phyloP scores from a whole-genome alignment of 2,797 vertebrate genomes.

The Trichosurus vulpecula region DNA sequence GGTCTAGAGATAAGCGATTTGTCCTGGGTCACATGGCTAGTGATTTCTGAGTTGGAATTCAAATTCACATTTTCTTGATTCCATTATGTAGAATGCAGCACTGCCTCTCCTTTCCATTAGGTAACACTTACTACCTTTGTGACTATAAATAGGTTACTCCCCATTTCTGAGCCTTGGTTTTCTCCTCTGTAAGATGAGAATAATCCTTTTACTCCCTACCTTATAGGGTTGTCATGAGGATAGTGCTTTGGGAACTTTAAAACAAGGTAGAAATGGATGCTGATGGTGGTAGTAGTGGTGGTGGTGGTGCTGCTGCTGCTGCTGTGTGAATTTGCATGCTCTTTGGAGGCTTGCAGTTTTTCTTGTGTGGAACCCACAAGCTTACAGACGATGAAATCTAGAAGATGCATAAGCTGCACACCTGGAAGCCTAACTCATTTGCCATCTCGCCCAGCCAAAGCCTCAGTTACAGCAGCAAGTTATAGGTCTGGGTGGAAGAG shows the following conservation, averaged over 20 bases:
- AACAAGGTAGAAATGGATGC: not conserved
- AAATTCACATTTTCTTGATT: not conserved
- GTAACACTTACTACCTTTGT: not conserved
- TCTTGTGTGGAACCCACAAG: not conserved
- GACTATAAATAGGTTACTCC: not conserved
- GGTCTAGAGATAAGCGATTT: not conserved
- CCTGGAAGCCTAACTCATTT: slow-evolving; percentile 67
- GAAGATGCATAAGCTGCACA: slow-evolving; percentile 55
- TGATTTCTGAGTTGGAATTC: not conserved
- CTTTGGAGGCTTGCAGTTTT: not conserved
- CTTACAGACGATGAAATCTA: slow-evolving; percentile 51
- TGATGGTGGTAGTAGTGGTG: not conserved
- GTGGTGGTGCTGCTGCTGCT: not conserved
- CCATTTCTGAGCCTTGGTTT: not conserved
- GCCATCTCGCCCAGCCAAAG: slow-evolving; percentile 73
- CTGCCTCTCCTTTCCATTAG: not conserved
- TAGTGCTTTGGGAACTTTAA: not conserved
- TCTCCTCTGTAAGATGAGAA: not conserved
- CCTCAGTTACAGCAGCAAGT: slow-evolving; percentile 75
- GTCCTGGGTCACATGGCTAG: not conserved
- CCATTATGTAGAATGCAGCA: not conserved
- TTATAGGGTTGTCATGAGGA: not conserved
- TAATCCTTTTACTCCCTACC: not conserved
- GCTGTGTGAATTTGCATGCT: slow-evolving; percentile 39
- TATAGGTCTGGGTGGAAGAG: slow-evolving; percentile 76